phyloP scores from a whole-genome alignment of 2,888 invertebrate species.

The Taphrorychus bicolor region DNA sequence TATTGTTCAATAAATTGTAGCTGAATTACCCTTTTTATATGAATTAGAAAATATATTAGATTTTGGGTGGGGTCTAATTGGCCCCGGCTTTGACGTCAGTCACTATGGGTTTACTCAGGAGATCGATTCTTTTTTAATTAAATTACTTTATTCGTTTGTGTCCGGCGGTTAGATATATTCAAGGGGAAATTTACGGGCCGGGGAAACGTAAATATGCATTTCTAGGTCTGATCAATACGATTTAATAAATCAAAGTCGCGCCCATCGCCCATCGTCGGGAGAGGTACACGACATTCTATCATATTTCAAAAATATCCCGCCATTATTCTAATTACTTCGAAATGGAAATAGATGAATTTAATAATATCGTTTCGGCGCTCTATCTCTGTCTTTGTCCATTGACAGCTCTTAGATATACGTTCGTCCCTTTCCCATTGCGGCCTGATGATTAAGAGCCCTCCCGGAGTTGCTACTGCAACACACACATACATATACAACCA shows the following conservation, averaged over 20 bases:
- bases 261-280: conserved; percentile 54
- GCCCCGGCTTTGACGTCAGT: not conserved
- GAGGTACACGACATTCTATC: conserved; percentile 57
- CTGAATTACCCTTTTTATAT: conserved; percentile 36
- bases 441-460: not conserved
- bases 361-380: not conserved
- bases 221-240: conserved; percentile 50
- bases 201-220: conserved; percentile 36
- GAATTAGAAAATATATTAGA: conserved; percentile 38
- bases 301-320: conserved; percentile 59
- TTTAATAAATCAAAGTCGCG: conserved; percentile 58
- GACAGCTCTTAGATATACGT: not conserved
- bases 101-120: not conserved
- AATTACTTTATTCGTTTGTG: not conserved
- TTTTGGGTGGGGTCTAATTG: conserved; percentile 29
- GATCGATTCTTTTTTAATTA: not conserved
- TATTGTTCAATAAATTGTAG: conserved; percentile 38
- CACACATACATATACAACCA: too few relatives aligned
- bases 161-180: not conserved
- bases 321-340: conserved; percentile 58
- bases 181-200: conserved; percentile 2
- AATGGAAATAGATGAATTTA: conserved; percentile 54
- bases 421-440: not conserved
- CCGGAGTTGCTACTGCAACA: too few relatives aligned
- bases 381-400: not conserved